Conservation (phyloP, 1,140 invertebrate genomes). For the Cheumatopsyche charites region DNA sequence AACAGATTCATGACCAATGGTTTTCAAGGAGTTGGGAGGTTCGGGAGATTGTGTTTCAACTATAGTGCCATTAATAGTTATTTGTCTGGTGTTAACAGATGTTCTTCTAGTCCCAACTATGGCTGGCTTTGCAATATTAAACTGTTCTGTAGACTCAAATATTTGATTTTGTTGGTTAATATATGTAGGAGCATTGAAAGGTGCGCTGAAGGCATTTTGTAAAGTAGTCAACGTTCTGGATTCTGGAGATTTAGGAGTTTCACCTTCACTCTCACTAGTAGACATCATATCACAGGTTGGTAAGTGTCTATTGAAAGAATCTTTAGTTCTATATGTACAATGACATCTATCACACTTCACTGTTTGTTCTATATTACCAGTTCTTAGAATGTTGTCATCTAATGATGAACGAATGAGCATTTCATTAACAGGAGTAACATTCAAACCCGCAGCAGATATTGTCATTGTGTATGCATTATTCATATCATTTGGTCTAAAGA, state of each 20-base stretch:
- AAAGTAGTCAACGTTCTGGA: constrained; percentile 60
- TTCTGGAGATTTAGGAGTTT: constrained; percentile 62
- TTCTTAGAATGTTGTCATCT: constrained; percentile 53
- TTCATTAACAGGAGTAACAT: constrained; percentile 54
- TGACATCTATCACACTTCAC: constrained; percentile 88
- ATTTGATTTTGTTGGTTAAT: constrained; percentile 55
- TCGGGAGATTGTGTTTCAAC: constrained; percentile 61
- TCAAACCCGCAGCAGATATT: constrained; percentile 55
- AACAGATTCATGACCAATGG: constrained; percentile 27
- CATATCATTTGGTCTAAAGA: constrained; percentile 59
- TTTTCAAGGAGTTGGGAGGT: constrained; percentile 47
- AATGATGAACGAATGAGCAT: constrained; percentile 58
- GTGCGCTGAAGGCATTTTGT: constrained; percentile 60
- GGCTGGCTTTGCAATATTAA: constrained; percentile 57
- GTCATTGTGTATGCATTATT: constrained; percentile 60
- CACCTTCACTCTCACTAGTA: constrained; percentile 77
- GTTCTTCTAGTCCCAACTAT: constrained; percentile 58
- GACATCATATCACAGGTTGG: constrained; percentile 77
- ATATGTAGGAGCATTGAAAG: constrained; percentile 60
- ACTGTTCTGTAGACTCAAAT: constrained; percentile 54
- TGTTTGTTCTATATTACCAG: constrained; percentile 66
- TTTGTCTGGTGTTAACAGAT: constrained; percentile 61
- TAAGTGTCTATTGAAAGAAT: constrained; percentile 85
- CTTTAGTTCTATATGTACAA: constrained; percentile 85
- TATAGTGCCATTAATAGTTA: constrained; percentile 62